These are phyloP conservation scores for Tinea pellionella DNA, from an alignment of 2,888 invertebrate species.

Conservation along the genomic window DNA sequence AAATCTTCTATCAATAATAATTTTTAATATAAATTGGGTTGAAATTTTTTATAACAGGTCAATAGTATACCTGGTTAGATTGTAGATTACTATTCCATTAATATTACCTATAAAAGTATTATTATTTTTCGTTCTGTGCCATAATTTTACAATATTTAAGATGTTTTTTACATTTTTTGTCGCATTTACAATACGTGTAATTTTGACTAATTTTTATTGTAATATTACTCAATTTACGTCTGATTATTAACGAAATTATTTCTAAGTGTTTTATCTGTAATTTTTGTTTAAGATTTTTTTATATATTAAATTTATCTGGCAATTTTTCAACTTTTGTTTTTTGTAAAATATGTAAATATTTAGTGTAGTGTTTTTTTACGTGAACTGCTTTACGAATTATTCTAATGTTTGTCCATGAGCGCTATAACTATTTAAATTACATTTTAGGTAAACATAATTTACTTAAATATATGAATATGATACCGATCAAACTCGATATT, in stretches of 20 bases:
- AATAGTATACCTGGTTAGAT: too few relatives aligned
- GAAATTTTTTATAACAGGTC: neutral
- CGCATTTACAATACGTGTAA: slow-evolving; percentile 1
- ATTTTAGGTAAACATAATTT: too few relatives aligned
- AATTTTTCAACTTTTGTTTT: slow-evolving; percentile 13
- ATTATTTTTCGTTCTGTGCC: slow-evolving; percentile 1
- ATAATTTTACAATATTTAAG: neutral
- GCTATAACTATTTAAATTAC: neutral
- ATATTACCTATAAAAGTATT: neutral
- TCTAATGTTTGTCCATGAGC: slow-evolving; percentile 12
- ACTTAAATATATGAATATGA: too few relatives aligned
- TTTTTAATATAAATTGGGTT: neutral
- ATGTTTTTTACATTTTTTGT: neutral
- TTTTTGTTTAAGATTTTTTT: too few relatives aligned
- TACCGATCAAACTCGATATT: too few relatives aligned
- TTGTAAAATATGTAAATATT: slow-evolving; percentile 53
- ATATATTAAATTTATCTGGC: neutral
- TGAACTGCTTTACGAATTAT: slow-evolving; percentile 30
- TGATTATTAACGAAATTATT: slow-evolving; percentile 16
- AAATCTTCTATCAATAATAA: slow-evolving; percentile 18
- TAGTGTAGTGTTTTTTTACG: slow-evolving; percentile 51
- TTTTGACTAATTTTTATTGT: neutral
- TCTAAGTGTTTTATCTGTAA: too few relatives aligned
- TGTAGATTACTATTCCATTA: neutral
- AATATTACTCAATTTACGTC: slow-evolving; percentile 16